Evolutionary conservation across 2,113 vertebrate genomes (phyloP).

Genomic region (Reinhardtius hippoglossoides): DNA sequence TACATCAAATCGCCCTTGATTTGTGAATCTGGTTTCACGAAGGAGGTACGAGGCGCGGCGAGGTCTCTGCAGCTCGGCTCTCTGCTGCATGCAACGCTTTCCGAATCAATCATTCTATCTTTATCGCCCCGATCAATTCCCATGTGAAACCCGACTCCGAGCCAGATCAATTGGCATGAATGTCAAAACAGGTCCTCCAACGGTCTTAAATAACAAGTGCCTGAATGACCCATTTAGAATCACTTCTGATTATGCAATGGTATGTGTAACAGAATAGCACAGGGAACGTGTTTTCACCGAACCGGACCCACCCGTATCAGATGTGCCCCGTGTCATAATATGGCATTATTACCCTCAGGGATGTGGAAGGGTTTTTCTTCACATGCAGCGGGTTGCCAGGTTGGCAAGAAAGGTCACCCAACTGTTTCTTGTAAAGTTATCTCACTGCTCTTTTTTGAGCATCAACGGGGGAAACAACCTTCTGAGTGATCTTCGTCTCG

Average conservation of each 20-base stretch:
- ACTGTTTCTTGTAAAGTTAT: background rate
- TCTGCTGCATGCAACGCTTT: background rate
- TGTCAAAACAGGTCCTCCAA: constrained; percentile 68
- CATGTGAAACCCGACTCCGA: constrained; percentile 65
- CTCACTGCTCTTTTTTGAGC: background rate
- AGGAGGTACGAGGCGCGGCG: background rate
- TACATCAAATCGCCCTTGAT: too few species aligned
- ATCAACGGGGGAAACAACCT: background rate
- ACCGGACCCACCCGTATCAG: constrained; percentile 60
- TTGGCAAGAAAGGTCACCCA: constrained; percentile 8
- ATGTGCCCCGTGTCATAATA: constrained; percentile 52
- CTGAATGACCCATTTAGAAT: constrained; percentile 68
- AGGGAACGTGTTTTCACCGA: constrained; percentile 65
- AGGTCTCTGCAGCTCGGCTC: accelerated
- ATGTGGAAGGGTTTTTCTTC: constrained; percentile 2
- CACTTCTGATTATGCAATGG: constrained; percentile 72
- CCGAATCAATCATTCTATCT: constrained; percentile 58
- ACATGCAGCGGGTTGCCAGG: background rate
- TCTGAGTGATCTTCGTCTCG: background rate
- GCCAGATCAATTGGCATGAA: constrained; percentile 57
- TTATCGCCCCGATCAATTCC: constrained; percentile 58
- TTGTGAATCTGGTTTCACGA: too few species aligned
- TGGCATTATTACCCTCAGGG: constrained; percentile 25
- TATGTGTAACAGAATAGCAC: constrained; percentile 66
- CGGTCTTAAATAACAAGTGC: constrained; percentile 74